Evolutionary conservation across 2,797 vertebrate species (phyloP).

Genomic region (Natrix natrix): DNA sequence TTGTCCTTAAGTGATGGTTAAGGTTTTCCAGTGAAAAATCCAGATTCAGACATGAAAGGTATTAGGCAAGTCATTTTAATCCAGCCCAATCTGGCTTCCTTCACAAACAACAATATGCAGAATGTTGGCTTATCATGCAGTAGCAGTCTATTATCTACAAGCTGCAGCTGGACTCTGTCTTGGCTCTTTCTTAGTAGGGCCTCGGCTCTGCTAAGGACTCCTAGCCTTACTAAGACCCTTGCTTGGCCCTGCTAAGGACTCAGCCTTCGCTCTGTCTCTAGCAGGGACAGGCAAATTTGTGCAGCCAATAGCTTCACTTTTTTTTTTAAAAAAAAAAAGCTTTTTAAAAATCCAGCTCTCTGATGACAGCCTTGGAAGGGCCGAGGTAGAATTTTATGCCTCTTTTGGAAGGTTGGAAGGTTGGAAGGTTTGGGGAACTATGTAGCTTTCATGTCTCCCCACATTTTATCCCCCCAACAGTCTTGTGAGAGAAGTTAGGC

Average conservation of each 20-base stretch:
- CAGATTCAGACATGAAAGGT: not conserved
- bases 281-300: not conserved
- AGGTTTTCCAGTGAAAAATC: not conserved
- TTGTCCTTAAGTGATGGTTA: conserved; percentile 8
- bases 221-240: not conserved
- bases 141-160: not conserved
- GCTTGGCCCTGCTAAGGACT: not conserved
- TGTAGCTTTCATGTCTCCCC: not conserved
- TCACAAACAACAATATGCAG: not conserved
- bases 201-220: not conserved
- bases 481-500: not conserved
- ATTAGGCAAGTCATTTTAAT: not conserved
- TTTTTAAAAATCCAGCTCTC: not conserved
- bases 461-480: not conserved
- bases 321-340: not conserved
- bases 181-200: not conserved
- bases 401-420: not conserved
- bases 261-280: not conserved
- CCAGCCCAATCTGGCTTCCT: not conserved
- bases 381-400: not conserved
- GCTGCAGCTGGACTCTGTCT: not conserved
- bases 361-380: not conserved
- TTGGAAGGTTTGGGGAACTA: not conserved
- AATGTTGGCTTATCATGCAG: not conserved
- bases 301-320: not conserved